Evolutionary conservation across 2,113 vertebrate species (phyloP).

Genomic region (Protobothrops mucrosquamatus): DNA sequence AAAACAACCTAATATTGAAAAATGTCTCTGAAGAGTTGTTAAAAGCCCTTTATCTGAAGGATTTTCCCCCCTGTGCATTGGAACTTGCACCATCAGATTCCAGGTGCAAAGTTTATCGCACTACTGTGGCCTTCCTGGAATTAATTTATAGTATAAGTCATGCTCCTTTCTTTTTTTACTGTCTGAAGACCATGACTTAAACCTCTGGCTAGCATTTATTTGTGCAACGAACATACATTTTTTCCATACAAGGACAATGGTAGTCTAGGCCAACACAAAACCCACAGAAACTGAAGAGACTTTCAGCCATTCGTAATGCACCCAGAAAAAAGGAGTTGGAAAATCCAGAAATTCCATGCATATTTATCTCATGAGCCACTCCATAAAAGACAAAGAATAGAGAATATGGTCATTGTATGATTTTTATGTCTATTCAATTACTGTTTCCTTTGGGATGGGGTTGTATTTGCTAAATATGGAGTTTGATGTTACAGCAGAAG

Average conservation of each 20-base stretch:
- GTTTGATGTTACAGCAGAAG: slow-evolving; percentile 26
- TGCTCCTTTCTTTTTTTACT: slow-evolving; percentile 64
- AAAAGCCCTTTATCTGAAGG: background rate
- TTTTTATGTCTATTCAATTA: slow-evolving; percentile 51
- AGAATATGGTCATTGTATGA: slow-evolving; percentile 44
- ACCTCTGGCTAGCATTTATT: slow-evolving; percentile 39
- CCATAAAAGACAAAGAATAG: slow-evolving; percentile 42
- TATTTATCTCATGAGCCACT: slow-evolving; percentile 59
- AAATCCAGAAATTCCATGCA: slow-evolving; percentile 60
- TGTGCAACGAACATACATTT: slow-evolving; percentile 38
- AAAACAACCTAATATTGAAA: rapidly evolving
- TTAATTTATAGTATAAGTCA: slow-evolving; percentile 31
- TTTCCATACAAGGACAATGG: slow-evolving; percentile 61
- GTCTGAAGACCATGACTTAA: slow-evolving; percentile 49
- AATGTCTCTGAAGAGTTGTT: rapidly evolving
- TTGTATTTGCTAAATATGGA: slow-evolving; percentile 38
- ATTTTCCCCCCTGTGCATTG: background rate
- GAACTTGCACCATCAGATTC: slow-evolving; percentile 23
- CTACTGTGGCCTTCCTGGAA: slow-evolving; percentile 40
- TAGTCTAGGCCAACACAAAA: slow-evolving; percentile 7
- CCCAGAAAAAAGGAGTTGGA: slow-evolving; percentile 36
- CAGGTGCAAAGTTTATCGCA: background rate
- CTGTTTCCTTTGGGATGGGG: slow-evolving; percentile 38
- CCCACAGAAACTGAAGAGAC: slow-evolving; percentile 30
- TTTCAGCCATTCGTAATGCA: background rate